Evolutionary conservation across 1,140 invertebrate species (phyloP).

Genomic region (Bombus balteatus): DNA sequence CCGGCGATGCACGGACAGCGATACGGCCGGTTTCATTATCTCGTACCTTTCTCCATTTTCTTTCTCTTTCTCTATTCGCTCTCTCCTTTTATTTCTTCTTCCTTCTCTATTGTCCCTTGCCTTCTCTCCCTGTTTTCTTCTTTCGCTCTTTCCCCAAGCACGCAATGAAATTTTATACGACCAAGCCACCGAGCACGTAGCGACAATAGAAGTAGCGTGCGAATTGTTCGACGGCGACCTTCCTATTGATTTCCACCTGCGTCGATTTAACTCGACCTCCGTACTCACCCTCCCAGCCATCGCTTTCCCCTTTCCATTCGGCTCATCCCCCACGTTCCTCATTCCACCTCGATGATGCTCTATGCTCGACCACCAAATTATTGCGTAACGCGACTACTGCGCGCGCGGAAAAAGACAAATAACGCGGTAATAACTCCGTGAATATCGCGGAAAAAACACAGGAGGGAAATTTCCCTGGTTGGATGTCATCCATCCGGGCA

Average conservation of each 20-base stretch:
- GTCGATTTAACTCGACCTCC: constrained; percentile 59
- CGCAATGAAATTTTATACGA: constrained; percentile 60
- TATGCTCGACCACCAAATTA: constrained; percentile 35
- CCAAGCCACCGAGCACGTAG: constrained; percentile 30
- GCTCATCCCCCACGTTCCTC: neutral
- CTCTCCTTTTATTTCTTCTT: neutral
- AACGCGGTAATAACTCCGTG: constrained; percentile 23
- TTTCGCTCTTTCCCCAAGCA: neutral
- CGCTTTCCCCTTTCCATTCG: neutral
- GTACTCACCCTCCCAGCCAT: neutral
- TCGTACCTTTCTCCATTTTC: neutral
- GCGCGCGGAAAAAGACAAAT: constrained; percentile 28
- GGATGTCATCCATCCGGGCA: neutral
- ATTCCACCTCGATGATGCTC: neutral
- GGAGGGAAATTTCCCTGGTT: neutral
- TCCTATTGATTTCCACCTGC: constrained; percentile 67
- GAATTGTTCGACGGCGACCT: constrained; percentile 60
- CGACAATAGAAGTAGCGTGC: constrained; percentile 52
- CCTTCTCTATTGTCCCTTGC: neutral
- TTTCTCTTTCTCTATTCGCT: neutral
- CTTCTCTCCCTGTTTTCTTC: neutral
- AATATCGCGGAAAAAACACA: neutral
- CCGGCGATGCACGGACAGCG: neutral
- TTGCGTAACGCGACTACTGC: constrained; percentile 39
- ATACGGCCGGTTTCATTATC: constrained; percentile 43